Evolutionary conservation across 2,888 invertebrate species (phyloP).

Genomic region (Linhomoeus sp.): DNA sequence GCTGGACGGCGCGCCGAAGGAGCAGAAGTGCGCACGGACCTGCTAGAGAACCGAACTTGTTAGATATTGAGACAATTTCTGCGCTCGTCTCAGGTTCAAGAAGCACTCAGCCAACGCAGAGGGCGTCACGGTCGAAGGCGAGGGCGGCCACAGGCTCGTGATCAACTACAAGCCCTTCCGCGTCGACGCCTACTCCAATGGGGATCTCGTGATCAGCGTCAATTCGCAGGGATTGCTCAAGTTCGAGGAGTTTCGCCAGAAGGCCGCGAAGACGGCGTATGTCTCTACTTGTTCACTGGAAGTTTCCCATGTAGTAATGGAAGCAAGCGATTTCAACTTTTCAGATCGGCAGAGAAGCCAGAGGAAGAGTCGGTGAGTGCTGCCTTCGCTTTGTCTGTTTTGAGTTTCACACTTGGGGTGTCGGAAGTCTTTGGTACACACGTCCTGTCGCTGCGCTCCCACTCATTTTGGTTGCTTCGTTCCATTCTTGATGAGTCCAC

Average conservation of each 20-base stretch:
- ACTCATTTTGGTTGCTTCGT: no score
- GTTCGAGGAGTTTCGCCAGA: conserved; percentile 58
- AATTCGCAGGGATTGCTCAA: conserved; percentile 76
- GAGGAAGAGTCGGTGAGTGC: no score
- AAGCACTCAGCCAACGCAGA: conserved; percentile 9
- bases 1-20: conserved; percentile 51
- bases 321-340: no score
- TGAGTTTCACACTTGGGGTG: no score
- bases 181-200: conserved; percentile 51
- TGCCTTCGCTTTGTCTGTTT: no score
- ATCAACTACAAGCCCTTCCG: conserved; percentile 48
- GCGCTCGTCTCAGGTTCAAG: conserved; percentile 11
- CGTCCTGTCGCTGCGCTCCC: no score
- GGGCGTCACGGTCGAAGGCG: conserved; percentile 13
- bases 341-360: no score
- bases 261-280: no score
- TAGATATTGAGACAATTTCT: no score
- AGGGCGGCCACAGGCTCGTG: conserved; percentile 15
- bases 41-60: background rate
- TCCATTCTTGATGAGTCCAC: no score
- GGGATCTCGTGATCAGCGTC: conserved; percentile 49
- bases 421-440: no score
- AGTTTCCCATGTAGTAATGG: no score
- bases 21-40: conserved; percentile 41
- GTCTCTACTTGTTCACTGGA: conserved; percentile 5